Evolutionary conservation across 2,797 vertebrate species (phyloP), one percentile per base, ranked within the genome.

Genomic region (Oophaga sylvatica): DNA sequence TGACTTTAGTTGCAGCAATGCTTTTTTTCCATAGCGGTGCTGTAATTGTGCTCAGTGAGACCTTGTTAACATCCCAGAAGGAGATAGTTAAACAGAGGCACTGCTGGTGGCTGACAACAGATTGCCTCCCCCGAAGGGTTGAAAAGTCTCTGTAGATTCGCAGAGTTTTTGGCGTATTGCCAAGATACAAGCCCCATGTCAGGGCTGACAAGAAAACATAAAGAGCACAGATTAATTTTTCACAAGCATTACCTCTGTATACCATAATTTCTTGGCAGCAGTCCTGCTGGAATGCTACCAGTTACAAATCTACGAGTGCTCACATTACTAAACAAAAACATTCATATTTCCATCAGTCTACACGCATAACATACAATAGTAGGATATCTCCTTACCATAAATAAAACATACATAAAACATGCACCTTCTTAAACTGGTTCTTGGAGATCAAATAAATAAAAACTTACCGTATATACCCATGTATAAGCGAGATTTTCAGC

Each of bases 201-300:
- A 96, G 94, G 95, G 95, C 94, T 95, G 95, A 96, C 96, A 96
- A 96, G 95, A 95, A 96, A 95, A 96, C 95, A 96, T 95, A 95
- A 96, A 96, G 95, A 96, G 95, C 95, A 96, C 94, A 95, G 95
- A 96, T 96, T 96, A 96, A 95, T 96, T 95, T 96, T 96, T 96
- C 95, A 96, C 96, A 96, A 95, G 95, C 95, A 94, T 95, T 95
- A 94, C 87, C 95, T 95, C 95, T 96, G 96, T 95, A 96, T 93
- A 90, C 94, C 93, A 90, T 94, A 94, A 95, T 95, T 94, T 95
- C 95, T 95, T 96, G 95, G 94, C 95, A 95, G 94, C 93, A 94
- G 94, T 96, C 95, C 95, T 94, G 94, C 95, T 89, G 88, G 88
- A 89, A 89, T 70, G 63, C 73, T 89, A 83, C 88, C 88, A 89